A percentile compares a stretch with the other conserved stretches of the same genome.
These are phyloP conservation scores for Bombus vancouverensis DNA, from an alignment of 1,140 invertebrate species.

Conservation along the genomic window DNA sequence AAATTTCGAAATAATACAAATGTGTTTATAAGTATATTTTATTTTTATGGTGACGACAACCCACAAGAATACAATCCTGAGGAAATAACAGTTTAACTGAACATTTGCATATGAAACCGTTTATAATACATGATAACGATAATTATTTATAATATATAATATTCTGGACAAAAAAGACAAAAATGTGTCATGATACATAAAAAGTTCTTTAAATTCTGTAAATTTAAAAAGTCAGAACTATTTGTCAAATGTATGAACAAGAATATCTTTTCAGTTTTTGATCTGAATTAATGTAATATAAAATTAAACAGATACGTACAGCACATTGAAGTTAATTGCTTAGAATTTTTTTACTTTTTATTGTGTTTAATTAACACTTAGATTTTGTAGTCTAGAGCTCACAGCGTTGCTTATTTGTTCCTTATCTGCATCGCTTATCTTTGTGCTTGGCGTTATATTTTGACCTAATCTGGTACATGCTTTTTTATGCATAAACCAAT, in stretches of 20 bases:
- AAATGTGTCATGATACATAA: conserved; percentile 22
- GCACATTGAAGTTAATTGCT: conserved; percentile 22
- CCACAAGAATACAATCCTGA: conserved; percentile 39
- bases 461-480: conserved; percentile 85
- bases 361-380: conserved; percentile 71
- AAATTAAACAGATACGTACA: conserved; percentile 39
- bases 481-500: conserved; percentile 99
- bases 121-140: conserved; percentile 28
- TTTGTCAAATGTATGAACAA: background rate
- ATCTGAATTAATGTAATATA: conserved; percentile 7
- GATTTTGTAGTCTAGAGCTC: conserved; percentile 74
- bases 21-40: conserved; percentile 39
- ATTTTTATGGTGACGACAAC: conserved; percentile 23
- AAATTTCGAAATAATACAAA: conserved; percentile 11
- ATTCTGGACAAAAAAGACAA: background rate
- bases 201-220: conserved; percentile 7
- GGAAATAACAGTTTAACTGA: conserved; percentile 30
- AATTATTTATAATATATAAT: conserved; percentile 7
- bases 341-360: conserved; percentile 4
- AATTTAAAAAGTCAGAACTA: conserved; percentile 5
- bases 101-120: background rate
- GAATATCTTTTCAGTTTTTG: background rate
- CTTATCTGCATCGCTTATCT: conserved; percentile 74
- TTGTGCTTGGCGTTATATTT: conserved; percentile 49
- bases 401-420: conserved; percentile 74